phyloP scores from a whole-genome alignment of 2,888 invertebrate genomes.

The Operophtera brumata region DNA sequence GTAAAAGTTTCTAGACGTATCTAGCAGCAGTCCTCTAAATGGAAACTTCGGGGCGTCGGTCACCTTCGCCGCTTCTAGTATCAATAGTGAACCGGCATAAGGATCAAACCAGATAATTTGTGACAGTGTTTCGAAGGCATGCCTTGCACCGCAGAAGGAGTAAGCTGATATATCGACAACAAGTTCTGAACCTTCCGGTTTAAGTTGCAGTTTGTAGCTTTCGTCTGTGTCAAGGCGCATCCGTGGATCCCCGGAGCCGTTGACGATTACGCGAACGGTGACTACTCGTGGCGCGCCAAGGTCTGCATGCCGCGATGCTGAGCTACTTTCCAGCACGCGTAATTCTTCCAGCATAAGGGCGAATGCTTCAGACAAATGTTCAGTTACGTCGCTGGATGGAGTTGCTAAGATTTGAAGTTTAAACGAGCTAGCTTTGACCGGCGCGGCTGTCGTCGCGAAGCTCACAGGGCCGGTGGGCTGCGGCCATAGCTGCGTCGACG shows the following conservation, averaged over 20 bases:
- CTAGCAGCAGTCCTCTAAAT: slow-evolving; percentile 93
- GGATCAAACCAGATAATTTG: slow-evolving; percentile 91
- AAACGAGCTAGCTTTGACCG: slow-evolving; percentile 79
- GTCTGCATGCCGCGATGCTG: slow-evolving; percentile 43
- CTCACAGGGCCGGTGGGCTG: slow-evolving; percentile 87
- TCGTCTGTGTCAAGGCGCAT: slow-evolving; percentile 86
- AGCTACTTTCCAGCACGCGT: slow-evolving; percentile 66
- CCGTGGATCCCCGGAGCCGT: slow-evolving; percentile 76
- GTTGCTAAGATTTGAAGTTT: slow-evolving; percentile 63
- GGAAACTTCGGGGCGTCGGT: slow-evolving; percentile 88
- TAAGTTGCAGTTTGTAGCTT: slow-evolving; percentile 84
- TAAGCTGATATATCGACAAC: slow-evolving; percentile 83
- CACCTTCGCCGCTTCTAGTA: slow-evolving; percentile 83
- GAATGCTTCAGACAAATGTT: slow-evolving; percentile 75
- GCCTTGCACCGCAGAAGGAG: slow-evolving; percentile 88
- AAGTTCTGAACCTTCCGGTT: slow-evolving; percentile 72
- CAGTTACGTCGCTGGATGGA: slow-evolving; percentile 60
- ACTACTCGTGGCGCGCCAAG: slow-evolving; percentile 68
- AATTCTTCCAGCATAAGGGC: slow-evolving; percentile 75
- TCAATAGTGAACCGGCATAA: slow-evolving; percentile 80
- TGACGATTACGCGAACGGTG: slow-evolving; percentile 76
- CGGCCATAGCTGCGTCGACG: slow-evolving; percentile 88
- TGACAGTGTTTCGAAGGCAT: slow-evolving; percentile 88
- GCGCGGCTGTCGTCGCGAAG: slow-evolving; percentile 84
- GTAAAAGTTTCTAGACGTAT: slow-evolving; percentile 95